Evolutionary conservation across 2,888 invertebrate species (phyloP), one percentile per base, ranked within the genome.

Genomic region (Beris chalybata): DNA sequence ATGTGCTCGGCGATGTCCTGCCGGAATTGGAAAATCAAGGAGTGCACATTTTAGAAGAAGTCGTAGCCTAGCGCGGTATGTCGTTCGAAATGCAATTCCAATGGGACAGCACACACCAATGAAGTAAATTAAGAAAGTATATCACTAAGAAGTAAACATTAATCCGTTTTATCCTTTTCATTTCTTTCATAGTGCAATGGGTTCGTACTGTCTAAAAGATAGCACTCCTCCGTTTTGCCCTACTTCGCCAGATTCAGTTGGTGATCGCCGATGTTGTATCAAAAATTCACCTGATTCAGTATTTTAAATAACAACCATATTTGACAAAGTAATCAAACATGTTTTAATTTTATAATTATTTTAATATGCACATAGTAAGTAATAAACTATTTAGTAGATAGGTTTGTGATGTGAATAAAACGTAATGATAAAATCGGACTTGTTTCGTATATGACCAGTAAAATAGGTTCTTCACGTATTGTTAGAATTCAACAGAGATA

Each of bases 91-190:
- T 75, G 78, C 85, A 73, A 84, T 91, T 69, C 78, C 84, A 4
- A 84, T 91, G 77, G 91, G 91, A 0, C 90, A 91, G 73, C 84
- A 85, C 57, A 90, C 91, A 11, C 90, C 91, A 9, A 82, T 85
- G 80, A 85, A 85, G 89, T 89, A 73, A 79, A 38, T 38, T 2
- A 5, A 38, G 9, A 38, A 38, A 4, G 2, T 48, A 9, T 48
- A 15, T 53, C 22, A 12, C 30, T 29, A 22, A 22, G 29, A 22
- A 22, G 54, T 38, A 15, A 45, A 66, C 54, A 30, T 66, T 56
- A 38, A 31, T 67, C 65, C 31, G n/a, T n/a, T n/a, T n/a, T n/a
- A n/a, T n/a, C 64, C 13, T 63, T 77, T 76, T 61, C 74, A 38
- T 38, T 38, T 7, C 38, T 38, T 38, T 3, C 38, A 38, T 3